Evolutionary conservation across 2,113 vertebrate genomes (phyloP).

Genomic region (Excalfactoria chinensis): DNA sequence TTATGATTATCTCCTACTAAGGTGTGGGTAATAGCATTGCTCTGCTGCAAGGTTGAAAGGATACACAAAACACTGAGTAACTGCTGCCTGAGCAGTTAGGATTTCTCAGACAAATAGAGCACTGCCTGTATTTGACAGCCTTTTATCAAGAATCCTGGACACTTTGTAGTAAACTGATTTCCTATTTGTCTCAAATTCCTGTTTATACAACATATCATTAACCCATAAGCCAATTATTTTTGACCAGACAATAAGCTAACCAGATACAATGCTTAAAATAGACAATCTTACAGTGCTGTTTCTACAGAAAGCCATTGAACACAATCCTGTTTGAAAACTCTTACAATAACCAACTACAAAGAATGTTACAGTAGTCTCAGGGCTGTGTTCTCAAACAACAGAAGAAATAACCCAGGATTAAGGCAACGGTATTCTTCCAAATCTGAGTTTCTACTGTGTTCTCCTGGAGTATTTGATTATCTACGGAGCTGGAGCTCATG

Average conservation of each 20-base stretch:
- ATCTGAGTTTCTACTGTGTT: not conserved
- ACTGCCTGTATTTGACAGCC: not conserved
- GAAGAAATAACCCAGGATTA: not conserved
- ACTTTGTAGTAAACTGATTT: not conserved
- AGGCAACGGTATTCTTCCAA: not conserved
- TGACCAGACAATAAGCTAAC: not conserved
- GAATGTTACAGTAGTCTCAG: not conserved
- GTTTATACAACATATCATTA: not conserved
- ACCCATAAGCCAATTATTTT: not conserved
- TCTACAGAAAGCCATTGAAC: not conserved
- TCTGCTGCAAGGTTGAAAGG: not conserved
- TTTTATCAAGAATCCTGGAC: not conserved
- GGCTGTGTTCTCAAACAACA: not conserved
- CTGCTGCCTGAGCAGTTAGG: not conserved
- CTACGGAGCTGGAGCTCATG: not conserved
- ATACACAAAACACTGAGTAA: not conserved
- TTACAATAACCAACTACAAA: not conserved
- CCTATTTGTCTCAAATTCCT: not conserved
- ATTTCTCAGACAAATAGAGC: accelerated
- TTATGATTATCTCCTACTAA: not conserved
- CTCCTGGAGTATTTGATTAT: not conserved
- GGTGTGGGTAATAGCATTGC: not conserved
- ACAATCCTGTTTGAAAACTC: not conserved
- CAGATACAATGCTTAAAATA: not conserved
- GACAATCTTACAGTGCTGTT: not conserved